Percentiles rank a stretch among this genome's conserved stretches.
These are phyloP conservation scores for Charadrius vociferus DNA, from an alignment of 2,113 vertebrate species.

Conservation along the genomic window DNA sequence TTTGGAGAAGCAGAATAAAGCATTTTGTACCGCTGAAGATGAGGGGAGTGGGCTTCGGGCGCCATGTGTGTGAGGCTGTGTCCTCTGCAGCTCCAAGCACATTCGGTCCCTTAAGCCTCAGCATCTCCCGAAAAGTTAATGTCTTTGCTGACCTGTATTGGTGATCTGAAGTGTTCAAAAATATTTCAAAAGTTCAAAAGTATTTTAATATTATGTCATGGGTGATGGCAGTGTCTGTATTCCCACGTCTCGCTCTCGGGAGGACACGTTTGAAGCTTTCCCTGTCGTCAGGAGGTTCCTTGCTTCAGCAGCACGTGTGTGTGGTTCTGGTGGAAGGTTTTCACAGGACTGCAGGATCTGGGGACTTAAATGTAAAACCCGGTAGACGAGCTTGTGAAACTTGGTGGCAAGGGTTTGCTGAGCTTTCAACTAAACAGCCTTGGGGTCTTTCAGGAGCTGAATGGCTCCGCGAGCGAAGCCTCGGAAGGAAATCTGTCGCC, in stretches of 20 bases:
- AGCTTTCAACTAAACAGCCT: background rate
- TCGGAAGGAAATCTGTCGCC: background rate
- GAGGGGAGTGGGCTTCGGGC: background rate
- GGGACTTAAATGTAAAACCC: background rate
- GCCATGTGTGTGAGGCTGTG: background rate
- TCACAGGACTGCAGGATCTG: background rate
- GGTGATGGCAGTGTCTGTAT: background rate
- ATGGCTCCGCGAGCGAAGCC: background rate
- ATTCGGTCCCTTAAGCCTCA: background rate
- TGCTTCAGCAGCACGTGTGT: background rate
- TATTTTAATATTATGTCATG: background rate
- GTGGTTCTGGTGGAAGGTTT: background rate
- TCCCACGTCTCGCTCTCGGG: background rate
- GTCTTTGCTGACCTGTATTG: background rate
- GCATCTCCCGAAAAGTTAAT: background rate
- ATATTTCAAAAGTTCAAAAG: too few species aligned
- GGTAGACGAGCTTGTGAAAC: background rate
- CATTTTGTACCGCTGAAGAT: background rate
- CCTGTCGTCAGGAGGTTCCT: background rate
- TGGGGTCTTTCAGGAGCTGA: background rate
- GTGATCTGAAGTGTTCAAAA: background rate
- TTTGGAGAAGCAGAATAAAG: background rate
- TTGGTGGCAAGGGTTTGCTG: background rate
- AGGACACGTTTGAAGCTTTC: background rate
- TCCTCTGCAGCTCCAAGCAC: background rate